phyloP scores from a whole-genome alignment of 2,113 vertebrate genomes.

The Hippocampus zosterae region DNA sequence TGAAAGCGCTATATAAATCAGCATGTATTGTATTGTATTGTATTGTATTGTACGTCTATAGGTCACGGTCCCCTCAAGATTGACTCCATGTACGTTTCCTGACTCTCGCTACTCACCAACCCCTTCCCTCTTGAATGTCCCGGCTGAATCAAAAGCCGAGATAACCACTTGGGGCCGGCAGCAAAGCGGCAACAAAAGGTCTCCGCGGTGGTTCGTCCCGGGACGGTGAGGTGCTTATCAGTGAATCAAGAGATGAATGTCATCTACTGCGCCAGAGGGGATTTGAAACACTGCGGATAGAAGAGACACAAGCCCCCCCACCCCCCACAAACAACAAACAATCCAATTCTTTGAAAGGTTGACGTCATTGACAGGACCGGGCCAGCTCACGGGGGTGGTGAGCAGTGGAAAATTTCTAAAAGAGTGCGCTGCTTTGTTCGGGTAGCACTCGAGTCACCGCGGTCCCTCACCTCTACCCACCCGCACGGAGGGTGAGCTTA shows the following conservation, averaged over 20 bases:
- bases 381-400: slow-evolving; percentile 46
- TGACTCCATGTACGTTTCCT: slow-evolving; percentile 39
- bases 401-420: slow-evolving; percentile 42
- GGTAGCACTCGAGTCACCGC: slow-evolving; percentile 24
- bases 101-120: slow-evolving; percentile 38
- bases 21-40: no score
- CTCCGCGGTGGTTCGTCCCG: slow-evolving; percentile 62
- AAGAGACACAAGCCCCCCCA: no score
- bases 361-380: slow-evolving; percentile 61
- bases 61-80: neutral
- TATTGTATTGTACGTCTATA: neutral
- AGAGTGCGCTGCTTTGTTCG: slow-evolving; percentile 50
- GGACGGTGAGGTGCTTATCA: slow-evolving; percentile 68
- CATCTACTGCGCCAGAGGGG: slow-evolving; percentile 68
- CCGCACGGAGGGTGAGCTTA: no score
- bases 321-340: slow-evolving; percentile 9
- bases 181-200: slow-evolving; percentile 63
- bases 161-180: slow-evolving; percentile 63
- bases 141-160: slow-evolving; percentile 57
- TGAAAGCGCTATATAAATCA: no score
- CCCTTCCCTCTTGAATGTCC: slow-evolving; percentile 45
- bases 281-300: slow-evolving; percentile 59
- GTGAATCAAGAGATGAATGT: slow-evolving; percentile 67
- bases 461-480: no score
- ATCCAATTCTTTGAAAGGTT: slow-evolving; percentile 54